Base-by-base conservation (phyloP, 2,888 invertebrate genomes). In the Schrankia costaestrigalis region DNA sequence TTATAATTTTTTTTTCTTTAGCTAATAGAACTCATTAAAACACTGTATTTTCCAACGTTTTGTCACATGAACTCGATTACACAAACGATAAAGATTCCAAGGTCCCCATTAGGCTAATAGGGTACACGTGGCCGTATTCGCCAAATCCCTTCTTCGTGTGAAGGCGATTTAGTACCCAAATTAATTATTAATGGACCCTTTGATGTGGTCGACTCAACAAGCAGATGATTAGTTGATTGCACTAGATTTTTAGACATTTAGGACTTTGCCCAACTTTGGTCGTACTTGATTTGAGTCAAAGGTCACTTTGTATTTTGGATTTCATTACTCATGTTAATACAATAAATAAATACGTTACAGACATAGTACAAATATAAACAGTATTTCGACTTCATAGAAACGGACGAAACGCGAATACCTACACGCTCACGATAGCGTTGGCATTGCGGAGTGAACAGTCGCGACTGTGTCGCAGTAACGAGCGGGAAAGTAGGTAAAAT, bases 111-210 rank as follows among this genome's bases (percentile, higher is more conserved):
- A 86, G 71, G 56, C 66, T 85, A 87, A 87, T 86, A 81, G 78
- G 48, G 52, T 65, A 79, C 86, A 84, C 86, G 86, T 84, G 86
- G 80, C 85, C 54, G 54, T 57, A 58, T 56, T 60, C 56, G 57
- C 58, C 59, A 83, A 85, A 84, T 84, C 86, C 86, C 84, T 81
- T 74, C 77, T 64, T 56, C 73, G 77, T 69, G 77, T 78, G 77
- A 80, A 82, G 84, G 78, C 80, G 82, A 83, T 86, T 85, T 84
- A 75, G 71, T 71, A 62, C 71, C 81, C 79, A 75, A 83, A 84
- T 86, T 78, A 73, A 84, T 84, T 79, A 84, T 86, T 81, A 84
- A 86, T 83, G 78, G 64, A 57, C 74, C 56, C 74, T 78, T 79
- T 80, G 73, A 75, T 74, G 70, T 62, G 74, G 77, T 66, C 55